Evolutionary conservation across 2,797 vertebrate species (phyloP).

Genomic region (Sus cebifrons): DNA sequence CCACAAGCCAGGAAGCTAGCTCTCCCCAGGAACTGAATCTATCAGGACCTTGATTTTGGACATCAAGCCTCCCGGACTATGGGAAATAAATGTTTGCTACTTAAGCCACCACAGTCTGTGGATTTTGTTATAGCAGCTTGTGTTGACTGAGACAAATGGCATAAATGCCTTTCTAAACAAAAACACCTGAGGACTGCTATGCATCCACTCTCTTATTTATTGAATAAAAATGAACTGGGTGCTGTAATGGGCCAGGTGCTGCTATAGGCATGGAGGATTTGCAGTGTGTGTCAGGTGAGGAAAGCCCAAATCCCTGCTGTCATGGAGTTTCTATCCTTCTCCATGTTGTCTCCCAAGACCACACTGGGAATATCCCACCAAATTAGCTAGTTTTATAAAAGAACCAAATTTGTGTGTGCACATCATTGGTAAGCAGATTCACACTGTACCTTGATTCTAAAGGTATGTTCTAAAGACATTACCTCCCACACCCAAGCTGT

Average conservation of each 20-base stretch:
- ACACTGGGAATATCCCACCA: not conserved
- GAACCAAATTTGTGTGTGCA: not conserved
- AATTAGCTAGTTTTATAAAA: not conserved
- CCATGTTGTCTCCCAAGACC: not conserved
- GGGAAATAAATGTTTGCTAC: not conserved
- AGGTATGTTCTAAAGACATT: constrained; percentile 52
- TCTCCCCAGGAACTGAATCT: not conserved
- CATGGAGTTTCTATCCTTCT: not conserved
- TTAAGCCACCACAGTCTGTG: not conserved
- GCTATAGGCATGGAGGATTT: not conserved
- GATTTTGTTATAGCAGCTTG: not conserved
- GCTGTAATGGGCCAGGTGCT: not conserved
- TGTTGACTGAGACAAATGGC: not conserved
- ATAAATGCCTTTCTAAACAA: constrained; percentile 48
- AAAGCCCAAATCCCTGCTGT: not conserved
- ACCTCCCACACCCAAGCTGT: constrained; percentile 33
- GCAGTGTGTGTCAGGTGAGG: not conserved
- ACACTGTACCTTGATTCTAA: constrained; percentile 34
- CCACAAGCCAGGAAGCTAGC: not conserved
- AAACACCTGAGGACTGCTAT: not conserved
- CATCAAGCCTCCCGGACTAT: not conserved
- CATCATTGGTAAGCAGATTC: not conserved
- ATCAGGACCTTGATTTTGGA: not conserved
- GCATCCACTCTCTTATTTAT: constrained; percentile 45
- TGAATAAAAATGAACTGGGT: not conserved